Evolutionary conservation across 2,888 invertebrate species (phyloP).

Genomic region (Dryobotodes eremita): DNA sequence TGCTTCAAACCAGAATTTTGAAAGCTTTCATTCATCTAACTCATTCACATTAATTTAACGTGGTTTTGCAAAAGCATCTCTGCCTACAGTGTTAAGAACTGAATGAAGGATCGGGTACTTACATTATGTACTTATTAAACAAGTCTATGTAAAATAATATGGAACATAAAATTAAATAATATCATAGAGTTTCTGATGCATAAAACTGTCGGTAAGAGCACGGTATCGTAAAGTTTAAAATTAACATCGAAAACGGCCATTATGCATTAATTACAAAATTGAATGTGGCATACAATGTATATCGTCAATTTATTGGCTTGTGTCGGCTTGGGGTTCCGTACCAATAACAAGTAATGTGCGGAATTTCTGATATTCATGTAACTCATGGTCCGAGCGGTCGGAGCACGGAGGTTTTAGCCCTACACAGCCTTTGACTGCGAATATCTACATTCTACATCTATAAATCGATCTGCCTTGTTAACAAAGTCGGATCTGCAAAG

Average conservation of each 20-base stretch:
- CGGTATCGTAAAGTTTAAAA: constrained; percentile 35
- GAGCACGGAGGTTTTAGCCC: constrained; percentile 10
- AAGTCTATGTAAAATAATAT: constrained; percentile 24
- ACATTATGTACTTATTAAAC: constrained; percentile 11
- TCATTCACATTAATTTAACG: constrained; percentile 60
- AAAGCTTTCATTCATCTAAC: constrained; percentile 61
- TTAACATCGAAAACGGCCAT: constrained; percentile 37
- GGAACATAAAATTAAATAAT: constrained; percentile 25
- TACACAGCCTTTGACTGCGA: constrained; percentile 27
- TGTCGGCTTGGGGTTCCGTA: constrained; percentile 41
- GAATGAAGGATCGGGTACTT: constrained; percentile 27
- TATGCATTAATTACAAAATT: constrained; percentile 49
- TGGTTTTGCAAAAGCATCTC: constrained; percentile 48
- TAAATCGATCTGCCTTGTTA: constrained; percentile 8
- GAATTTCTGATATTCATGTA: constrained; percentile 50
- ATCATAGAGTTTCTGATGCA: constrained; percentile 9
- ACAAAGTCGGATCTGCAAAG: not conserved
- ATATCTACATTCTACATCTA: constrained; percentile 14
- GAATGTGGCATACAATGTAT: constrained; percentile 57
- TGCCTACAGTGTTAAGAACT: constrained; percentile 20
- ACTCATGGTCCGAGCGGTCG: constrained; percentile 24
- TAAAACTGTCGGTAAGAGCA: constrained; percentile 49
- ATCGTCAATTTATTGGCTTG: constrained; percentile 59
- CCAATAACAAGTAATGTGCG: constrained; percentile 48
- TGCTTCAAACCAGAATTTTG: constrained; percentile 49